These are phyloP conservation scores for Diarsia mendica DNA, from an alignment of 2,888 invertebrate genomes.

Conservation along the genomic window DNA sequence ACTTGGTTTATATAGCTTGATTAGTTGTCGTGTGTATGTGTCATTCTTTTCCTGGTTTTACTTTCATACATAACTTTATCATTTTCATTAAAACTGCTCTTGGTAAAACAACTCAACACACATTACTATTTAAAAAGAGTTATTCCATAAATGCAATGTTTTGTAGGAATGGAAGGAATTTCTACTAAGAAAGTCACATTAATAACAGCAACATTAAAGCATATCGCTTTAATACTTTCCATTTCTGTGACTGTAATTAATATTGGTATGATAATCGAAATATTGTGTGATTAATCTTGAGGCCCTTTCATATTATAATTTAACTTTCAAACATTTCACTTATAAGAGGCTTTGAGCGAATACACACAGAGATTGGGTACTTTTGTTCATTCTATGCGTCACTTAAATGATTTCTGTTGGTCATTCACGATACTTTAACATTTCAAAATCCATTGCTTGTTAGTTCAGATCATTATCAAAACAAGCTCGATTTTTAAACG, in stretches of 20 bases:
- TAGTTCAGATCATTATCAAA: not conserved
- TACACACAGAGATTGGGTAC: not conserved
- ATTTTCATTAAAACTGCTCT: not conserved
- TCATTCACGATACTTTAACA: constrained; percentile 38
- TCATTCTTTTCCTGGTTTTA: not conserved
- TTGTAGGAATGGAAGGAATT: constrained; percentile 7
- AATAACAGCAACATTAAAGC: constrained; percentile 28
- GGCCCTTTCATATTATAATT: constrained; percentile 50
- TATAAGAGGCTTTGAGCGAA: not conserved
- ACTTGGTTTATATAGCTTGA: too few relatives aligned
- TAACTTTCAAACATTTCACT: constrained; percentile 36
- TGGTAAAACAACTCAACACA: not conserved
- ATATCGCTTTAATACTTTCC: constrained; percentile 42
- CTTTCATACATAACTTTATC: not conserved
- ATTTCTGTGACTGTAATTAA: constrained; percentile 50
- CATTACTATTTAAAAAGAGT: not conserved
- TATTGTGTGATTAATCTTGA: constrained; percentile 46
- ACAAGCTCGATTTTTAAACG: too few relatives aligned
- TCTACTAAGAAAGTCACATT: constrained; percentile 21
- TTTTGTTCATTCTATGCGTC: not conserved
- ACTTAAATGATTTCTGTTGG: not conserved
- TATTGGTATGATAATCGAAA: constrained; percentile 50
- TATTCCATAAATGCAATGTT: not conserved
- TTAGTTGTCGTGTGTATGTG: too few relatives aligned
- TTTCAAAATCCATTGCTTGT: constrained; percentile 35